Conservation (phyloP, 2,113 vertebrate species). For the Holacanthus passer region DNA sequence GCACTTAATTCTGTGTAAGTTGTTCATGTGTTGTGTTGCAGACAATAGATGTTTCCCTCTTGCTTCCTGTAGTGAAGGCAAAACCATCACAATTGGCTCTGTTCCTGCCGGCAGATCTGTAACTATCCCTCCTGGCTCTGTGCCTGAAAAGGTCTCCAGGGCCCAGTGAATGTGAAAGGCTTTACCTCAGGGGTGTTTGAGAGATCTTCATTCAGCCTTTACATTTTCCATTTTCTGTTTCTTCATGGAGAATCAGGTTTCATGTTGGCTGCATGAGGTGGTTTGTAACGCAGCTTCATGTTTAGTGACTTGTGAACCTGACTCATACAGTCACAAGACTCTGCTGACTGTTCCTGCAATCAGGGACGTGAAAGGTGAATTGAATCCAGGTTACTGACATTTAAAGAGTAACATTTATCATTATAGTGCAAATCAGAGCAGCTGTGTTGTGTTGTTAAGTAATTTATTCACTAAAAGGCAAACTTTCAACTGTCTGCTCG, state of each 20-base stretch:
- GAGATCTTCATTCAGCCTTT: constrained; percentile 41
- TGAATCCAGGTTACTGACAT: neutral
- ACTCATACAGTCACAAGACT: constrained; percentile 33
- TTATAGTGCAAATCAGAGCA: neutral
- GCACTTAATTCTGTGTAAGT: constrained; percentile 39
- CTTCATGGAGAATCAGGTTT: constrained; percentile 37
- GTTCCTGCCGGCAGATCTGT: constrained; percentile 53
- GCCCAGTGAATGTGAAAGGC: constrained; percentile 54
- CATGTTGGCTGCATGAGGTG: neutral
- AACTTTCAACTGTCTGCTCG: too few species aligned
- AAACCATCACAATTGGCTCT: constrained; percentile 60
- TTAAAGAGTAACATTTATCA: too few species aligned
- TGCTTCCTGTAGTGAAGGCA: constrained; percentile 78
- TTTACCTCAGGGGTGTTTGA: constrained; percentile 31
- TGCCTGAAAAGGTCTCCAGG: constrained; percentile 63
- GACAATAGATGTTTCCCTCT: constrained; percentile 77
- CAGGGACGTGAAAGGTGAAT: neutral
- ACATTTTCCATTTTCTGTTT: constrained; percentile 34
- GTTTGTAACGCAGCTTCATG: neutral
- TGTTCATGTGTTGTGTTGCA: constrained; percentile 65
- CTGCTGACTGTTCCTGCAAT: neutral
- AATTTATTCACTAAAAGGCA: neutral
- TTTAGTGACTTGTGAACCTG: constrained; percentile 33
- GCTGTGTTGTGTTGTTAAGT: neutral
- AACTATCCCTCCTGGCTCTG: constrained; percentile 61